These are phyloP conservation scores for Caranx ignobilis DNA, from an alignment of 2,113 vertebrate genomes.

Conservation along the genomic window DNA sequence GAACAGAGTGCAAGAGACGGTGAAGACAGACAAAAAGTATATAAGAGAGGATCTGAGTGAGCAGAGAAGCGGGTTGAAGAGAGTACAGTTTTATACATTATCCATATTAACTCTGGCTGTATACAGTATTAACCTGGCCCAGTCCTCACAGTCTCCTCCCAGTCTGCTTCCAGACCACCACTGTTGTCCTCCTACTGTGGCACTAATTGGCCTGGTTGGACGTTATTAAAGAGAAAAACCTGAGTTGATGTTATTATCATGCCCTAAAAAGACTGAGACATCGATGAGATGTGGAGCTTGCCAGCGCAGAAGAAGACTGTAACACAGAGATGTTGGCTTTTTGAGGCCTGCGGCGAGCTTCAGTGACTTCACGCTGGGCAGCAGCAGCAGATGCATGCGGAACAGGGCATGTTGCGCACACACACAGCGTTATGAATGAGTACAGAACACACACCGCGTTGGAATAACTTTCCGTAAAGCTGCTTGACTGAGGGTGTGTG, in stretches of 20 bases:
- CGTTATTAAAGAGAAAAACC: constrained; percentile 34
- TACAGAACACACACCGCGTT: constrained; percentile 1
- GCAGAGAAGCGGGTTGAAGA: constrained; percentile 8
- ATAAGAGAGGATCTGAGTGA: constrained; percentile 18
- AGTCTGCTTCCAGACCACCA: constrained; percentile 18
- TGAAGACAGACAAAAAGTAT: constrained; percentile 13
- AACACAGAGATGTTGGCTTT: constrained; percentile 24
- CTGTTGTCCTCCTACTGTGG: constrained; percentile 8
- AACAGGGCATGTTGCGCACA: constrained; percentile 18
- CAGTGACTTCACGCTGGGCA: constrained; percentile 8
- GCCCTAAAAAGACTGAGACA: constrained; percentile 35
- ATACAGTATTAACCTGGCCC: not conserved
- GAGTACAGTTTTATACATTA: constrained; percentile 16
- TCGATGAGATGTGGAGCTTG: constrained; percentile 30
- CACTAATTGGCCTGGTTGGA: constrained; percentile 63
- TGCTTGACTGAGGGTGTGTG: not conserved
- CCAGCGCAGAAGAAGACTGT: not conserved
- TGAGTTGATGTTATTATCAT: constrained; percentile 40
- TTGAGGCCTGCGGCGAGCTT: constrained; percentile 15
- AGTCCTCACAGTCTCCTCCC: not conserved
- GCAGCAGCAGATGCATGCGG: constrained; percentile 28
- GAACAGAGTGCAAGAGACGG: constrained; percentile 23
- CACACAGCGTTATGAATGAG: constrained; percentile 25
- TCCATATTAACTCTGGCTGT: constrained; percentile 32
- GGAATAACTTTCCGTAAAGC: constrained; percentile 9